Evolutionary conservation across 2,113 vertebrate genomes (phyloP).

Genomic region (Psittacara wagleri): DNA sequence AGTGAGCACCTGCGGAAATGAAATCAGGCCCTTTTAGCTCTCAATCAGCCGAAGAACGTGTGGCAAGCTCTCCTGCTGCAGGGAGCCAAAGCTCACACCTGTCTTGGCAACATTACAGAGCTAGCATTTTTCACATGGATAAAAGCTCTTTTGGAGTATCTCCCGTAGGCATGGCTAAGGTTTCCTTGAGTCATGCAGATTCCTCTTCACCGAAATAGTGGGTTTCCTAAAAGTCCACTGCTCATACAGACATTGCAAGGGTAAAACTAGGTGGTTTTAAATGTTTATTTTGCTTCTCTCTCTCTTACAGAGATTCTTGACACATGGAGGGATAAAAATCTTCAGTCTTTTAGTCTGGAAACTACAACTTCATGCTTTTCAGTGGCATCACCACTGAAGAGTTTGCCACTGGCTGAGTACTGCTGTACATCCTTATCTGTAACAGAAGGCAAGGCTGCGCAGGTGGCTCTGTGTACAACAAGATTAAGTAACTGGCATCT

Average conservation of each 20-base stretch:
- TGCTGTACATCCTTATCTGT: neutral
- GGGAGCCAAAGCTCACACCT: slow-evolving; percentile 64
- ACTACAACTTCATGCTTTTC: neutral
- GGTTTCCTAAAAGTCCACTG: neutral
- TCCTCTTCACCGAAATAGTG: neutral
- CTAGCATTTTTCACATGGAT: slow-evolving; percentile 24
- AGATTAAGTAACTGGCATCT: neutral
- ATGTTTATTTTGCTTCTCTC: neutral
- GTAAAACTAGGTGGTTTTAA: neutral
- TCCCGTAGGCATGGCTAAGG: neutral
- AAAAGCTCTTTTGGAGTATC: slow-evolving; percentile 17
- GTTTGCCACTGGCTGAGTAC: neutral
- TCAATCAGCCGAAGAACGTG: slow-evolving; percentile 53
- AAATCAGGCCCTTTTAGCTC: slow-evolving; percentile 62
- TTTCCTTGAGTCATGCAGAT: neutral
- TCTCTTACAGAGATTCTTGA: neutral
- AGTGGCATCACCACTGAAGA: neutral
- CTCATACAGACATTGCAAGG: neutral
- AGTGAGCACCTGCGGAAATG: slow-evolving; percentile 64
- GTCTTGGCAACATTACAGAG: slow-evolving; percentile 61
- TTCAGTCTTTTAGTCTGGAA: neutral
- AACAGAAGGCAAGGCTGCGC: neutral
- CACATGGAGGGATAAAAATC: neutral
- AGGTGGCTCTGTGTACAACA: neutral
- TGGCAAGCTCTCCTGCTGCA: slow-evolving; percentile 62